These are phyloP conservation scores for Steinernema carpocapsae DNA, from an alignment of 2,888 invertebrate species.

Conservation along the genomic window DNA sequence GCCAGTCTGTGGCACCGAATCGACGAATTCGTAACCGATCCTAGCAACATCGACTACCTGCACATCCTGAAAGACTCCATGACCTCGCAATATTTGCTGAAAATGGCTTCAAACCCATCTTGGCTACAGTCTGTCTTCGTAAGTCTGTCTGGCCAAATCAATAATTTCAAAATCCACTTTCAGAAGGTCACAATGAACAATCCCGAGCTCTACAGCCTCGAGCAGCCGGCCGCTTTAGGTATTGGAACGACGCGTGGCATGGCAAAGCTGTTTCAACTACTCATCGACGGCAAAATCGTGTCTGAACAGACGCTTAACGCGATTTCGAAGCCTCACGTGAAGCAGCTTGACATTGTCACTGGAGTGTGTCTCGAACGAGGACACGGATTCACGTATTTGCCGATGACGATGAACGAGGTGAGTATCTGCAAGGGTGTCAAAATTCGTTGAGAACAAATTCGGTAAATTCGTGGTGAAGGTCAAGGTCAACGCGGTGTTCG, in stretches of 20 bases:
- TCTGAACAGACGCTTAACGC: constrained; percentile 37
- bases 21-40: constrained; percentile 47
- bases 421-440: constrained; percentile 3
- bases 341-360: constrained; percentile 46
- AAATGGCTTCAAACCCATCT: constrained; percentile 46
- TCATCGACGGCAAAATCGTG: constrained; percentile 40
- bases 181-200: constrained; percentile 60
- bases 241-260: constrained; percentile 54
- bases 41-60: constrained; percentile 49
- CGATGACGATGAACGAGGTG: constrained; percentile 15
- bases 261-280: constrained; percentile 53
- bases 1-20: constrained; percentile 49
- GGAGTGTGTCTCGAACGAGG: constrained; percentile 47
- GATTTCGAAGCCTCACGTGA: constrained; percentile 38
- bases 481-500: too few species aligned
- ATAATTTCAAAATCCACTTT: constrained; percentile 8
- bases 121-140: constrained; percentile 52
- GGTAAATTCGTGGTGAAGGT: background rate
- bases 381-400: constrained; percentile 43
- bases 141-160: constrained; percentile 36
- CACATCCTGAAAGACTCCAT: constrained; percentile 42
- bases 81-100: constrained; percentile 37
- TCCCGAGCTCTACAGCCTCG: constrained; percentile 57
- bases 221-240: constrained; percentile 60
- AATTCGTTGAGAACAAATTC: background rate